Percentiles rank a stretch among this genome's conserved stretches.
phyloP scores from a whole-genome alignment of 2,113 vertebrate genomes.

The Cephalopholis sonnerati region DNA sequence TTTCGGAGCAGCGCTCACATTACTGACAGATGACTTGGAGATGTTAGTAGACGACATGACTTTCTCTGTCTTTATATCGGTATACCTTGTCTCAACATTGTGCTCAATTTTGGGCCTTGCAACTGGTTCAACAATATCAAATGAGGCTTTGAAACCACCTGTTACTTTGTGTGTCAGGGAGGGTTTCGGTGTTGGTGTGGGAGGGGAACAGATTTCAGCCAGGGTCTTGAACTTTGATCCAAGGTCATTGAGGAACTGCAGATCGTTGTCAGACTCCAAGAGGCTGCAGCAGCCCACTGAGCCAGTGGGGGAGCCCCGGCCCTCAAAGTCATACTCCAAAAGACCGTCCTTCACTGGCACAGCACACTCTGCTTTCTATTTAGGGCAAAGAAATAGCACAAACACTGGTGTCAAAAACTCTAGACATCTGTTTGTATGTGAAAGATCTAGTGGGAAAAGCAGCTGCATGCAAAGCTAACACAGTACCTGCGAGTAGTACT shows the following conservation, averaged over 20 bases:
- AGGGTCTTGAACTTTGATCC: constrained; percentile 91
- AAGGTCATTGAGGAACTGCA: constrained; percentile 89
- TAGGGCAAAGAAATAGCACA: constrained; percentile 44
- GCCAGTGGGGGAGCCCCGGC: constrained; percentile 84
- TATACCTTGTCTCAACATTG: constrained; percentile 46
- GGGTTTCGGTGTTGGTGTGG: background rate
- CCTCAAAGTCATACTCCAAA: constrained; percentile 88
- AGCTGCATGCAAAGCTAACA: background rate
- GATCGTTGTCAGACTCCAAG: constrained; percentile 88
- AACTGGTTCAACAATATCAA: constrained; percentile 27
- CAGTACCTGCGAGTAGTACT: constrained; percentile 81
- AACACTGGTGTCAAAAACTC: background rate
- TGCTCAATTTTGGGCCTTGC: constrained; percentile 41
- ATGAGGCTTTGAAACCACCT: constrained; percentile 23
- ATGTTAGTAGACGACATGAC: constrained; percentile 47
- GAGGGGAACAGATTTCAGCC: constrained; percentile 86
- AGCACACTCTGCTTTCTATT: constrained; percentile 88
- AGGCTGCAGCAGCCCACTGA: constrained; percentile 91
- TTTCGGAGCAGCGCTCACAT: constrained; percentile 1
- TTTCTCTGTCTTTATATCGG: constrained; percentile 50
- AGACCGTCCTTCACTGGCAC: constrained; percentile 83
- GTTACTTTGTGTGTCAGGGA: background rate
- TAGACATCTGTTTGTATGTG: background rate
- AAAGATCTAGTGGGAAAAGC: background rate
- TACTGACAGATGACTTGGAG: constrained; percentile 45